phyloP scores from a whole-genome alignment of 2,888 invertebrate species.

The Pammene aurita region DNA sequence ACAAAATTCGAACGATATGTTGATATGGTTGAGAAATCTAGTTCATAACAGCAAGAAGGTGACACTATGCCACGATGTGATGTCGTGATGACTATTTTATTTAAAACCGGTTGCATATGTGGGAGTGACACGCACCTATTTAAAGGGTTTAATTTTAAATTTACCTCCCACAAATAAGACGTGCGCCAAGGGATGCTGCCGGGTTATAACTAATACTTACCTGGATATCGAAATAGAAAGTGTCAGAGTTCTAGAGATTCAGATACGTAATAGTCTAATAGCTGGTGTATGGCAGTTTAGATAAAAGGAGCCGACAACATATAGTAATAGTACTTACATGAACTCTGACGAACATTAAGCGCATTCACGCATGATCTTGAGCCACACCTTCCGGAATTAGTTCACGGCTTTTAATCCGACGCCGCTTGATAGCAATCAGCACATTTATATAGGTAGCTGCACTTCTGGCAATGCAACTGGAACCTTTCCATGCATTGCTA shows the following conservation, averaged over 20 bases:
- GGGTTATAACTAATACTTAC: no score
- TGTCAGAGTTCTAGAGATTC: no score
- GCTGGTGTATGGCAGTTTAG: no score
- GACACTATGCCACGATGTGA: conserved; percentile 1
- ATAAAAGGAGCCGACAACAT: no score
- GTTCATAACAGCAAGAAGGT: not conserved
- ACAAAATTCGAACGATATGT: no score
- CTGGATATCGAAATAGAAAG: no score
- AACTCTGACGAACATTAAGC: not conserved
- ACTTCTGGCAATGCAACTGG: conserved; percentile 70
- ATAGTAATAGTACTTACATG: not conserved
- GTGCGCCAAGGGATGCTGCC: no score
- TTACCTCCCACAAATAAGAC: no score
- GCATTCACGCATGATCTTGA: conserved; percentile 43
- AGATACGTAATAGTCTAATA: no score
- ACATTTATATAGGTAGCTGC: conserved; percentile 53
- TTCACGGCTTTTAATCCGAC: conserved; percentile 53
- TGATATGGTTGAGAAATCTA: no score
- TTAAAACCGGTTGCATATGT: not conserved
- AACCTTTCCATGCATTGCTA: conserved; percentile 56
- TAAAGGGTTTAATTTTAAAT: no score
- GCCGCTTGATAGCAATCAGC: conserved; percentile 55
- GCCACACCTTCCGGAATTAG: conserved; percentile 54
- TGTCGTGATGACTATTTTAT: not conserved
- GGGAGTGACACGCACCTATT: no score